A percentile compares a stretch with the other conserved stretches of the same genome.
Conservation (phyloP, 2,888 invertebrate genomes). For the Drosophila demipolita region DNA sequence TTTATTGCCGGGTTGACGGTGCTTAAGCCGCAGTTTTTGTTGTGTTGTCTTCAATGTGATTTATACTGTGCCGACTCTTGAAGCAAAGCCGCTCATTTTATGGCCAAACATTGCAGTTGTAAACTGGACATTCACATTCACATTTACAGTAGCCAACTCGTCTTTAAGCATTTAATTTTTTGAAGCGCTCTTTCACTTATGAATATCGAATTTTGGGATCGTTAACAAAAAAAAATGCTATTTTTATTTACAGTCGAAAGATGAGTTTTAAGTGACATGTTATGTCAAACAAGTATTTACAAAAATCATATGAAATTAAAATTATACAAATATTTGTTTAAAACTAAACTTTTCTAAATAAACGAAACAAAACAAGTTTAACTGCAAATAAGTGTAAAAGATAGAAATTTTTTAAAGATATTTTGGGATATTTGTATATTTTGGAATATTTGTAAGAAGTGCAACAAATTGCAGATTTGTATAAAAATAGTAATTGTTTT, state of each 20-base stretch:
- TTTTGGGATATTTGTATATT: too few relatives aligned
- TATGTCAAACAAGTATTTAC: not conserved
- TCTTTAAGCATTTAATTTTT: constrained; percentile 34
- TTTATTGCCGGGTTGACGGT: constrained; percentile 58
- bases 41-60: constrained; percentile 59
- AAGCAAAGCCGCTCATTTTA: constrained; percentile 69
- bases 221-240: not conserved
- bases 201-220: not conserved
- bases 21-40: constrained; percentile 4
- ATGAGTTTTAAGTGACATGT: not conserved
- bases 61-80: constrained; percentile 57
- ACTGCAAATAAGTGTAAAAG: not conserved
- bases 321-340: not conserved
- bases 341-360: not conserved
- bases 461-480: not conserved
- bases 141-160: constrained; percentile 55
- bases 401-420: not conserved
- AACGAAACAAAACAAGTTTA: not conserved
- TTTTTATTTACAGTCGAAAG: not conserved
- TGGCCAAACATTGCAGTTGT: constrained; percentile 30
- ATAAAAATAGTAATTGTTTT: not conserved
- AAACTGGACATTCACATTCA: constrained; percentile 16
- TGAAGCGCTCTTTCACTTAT: constrained; percentile 13
- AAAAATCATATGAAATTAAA: not conserved
- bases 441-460: not conserved